Conservation (phyloP, 2,888 invertebrate genomes). For the Eilema depressum region DNA sequence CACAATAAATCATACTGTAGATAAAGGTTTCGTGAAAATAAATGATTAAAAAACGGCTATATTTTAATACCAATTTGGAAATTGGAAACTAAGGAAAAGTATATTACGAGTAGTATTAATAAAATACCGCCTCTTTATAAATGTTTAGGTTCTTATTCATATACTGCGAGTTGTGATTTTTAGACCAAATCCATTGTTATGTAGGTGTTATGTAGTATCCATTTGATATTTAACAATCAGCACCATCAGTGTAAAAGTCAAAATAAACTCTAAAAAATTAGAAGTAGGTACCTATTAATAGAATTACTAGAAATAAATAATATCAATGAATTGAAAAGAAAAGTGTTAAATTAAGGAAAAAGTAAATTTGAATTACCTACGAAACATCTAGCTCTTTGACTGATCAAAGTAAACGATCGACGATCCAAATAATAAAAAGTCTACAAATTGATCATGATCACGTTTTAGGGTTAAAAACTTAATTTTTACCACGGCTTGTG, state of each 20-base stretch:
- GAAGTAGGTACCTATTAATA: no score
- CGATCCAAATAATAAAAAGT: conserved; percentile 33
- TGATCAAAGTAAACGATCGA: conserved; percentile 32
- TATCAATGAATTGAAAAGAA: no score
- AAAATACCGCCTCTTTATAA: conserved; percentile 43
- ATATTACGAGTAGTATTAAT: conserved; percentile 44
- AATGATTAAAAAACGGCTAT: background rate
- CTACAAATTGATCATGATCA: conserved; percentile 28
- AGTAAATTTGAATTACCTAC: no score
- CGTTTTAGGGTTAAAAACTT: conserved; percentile 51
- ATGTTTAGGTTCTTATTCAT: conserved; percentile 33
- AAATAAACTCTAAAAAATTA: no score
- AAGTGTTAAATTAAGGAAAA: no score
- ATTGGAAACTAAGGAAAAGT: conserved; percentile 21
- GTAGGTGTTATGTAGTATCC: no score
- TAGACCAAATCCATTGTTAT: no score
- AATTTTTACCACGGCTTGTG: conserved; percentile 57
- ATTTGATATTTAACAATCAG: no score
- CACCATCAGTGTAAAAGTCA: no score
- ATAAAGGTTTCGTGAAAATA: background rate
- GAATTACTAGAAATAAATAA: no score
- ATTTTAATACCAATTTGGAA: background rate
- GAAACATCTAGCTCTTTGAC: background rate
- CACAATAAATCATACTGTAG: background rate
- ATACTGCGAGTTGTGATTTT: conserved; percentile 20